phyloP scores from a whole-genome alignment of 2,888 invertebrate species.

The Liposcelis brunnea region DNA sequence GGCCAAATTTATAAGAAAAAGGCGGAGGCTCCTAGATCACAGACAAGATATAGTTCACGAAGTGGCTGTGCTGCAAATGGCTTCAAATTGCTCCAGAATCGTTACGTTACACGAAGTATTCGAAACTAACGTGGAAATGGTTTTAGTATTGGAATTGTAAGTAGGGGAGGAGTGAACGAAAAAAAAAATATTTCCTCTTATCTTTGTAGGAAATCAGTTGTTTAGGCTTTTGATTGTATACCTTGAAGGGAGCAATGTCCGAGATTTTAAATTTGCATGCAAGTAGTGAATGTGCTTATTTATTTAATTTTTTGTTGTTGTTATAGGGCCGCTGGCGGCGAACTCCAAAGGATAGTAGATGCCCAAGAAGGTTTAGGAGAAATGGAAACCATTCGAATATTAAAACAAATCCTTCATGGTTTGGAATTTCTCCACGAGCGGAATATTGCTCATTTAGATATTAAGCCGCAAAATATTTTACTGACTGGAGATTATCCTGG shows the following conservation, averaged over 20 bases:
- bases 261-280: constrained; percentile 2
- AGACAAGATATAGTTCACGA: constrained; percentile 84
- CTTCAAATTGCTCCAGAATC: constrained; percentile 65
- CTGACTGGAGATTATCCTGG: constrained; percentile 57
- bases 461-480: constrained; percentile 90
- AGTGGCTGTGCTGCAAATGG: constrained; percentile 77
- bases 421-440: constrained; percentile 79
- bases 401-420: constrained; percentile 82
- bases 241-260: no score
- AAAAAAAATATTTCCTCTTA: constrained; percentile 1
- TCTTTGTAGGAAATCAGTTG: background rate
- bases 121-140: constrained; percentile 44
- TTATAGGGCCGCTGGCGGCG: constrained; percentile 77
- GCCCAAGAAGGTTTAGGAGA: constrained; percentile 69
- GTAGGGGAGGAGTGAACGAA: constrained; percentile 22
- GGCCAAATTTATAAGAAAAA: constrained; percentile 88
- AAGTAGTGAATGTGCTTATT: background rate
- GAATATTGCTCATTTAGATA: constrained; percentile 87
- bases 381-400: constrained; percentile 63
- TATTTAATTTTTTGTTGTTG: background rate
- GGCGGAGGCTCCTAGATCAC: constrained; percentile 72
- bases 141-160: constrained; percentile 82
- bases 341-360: constrained; percentile 81
- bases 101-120: constrained; percentile 74
- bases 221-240: no score